These are phyloP conservation scores for Euthynnus affinis DNA, from an alignment of 2,797 vertebrate genomes.

Conservation along the genomic window DNA sequence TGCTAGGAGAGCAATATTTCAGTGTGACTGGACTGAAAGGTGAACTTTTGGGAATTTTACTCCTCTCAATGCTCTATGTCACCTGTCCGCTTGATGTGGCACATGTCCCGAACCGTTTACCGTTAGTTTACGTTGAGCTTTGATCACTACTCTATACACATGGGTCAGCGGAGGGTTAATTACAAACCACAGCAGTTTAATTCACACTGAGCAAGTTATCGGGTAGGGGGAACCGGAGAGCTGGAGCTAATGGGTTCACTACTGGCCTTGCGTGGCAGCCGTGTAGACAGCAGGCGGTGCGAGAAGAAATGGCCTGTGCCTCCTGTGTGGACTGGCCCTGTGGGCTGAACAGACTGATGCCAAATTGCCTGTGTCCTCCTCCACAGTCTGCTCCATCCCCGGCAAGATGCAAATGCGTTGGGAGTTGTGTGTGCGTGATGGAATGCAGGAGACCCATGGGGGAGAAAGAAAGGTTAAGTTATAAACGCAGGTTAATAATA, in stretches of 20 bases:
- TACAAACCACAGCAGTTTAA: conserved; percentile 34
- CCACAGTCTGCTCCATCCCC: conserved; percentile 60
- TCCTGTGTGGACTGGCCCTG: conserved; percentile 61
- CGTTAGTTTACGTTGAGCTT: conserved; percentile 21
- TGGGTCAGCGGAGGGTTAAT: conserved; percentile 50
- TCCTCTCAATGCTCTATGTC: conserved; percentile 26
- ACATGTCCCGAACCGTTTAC: conserved; percentile 1
- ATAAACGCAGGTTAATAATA: conserved; percentile 38
- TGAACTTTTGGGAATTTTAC: conserved; percentile 47
- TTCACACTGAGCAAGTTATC: conserved; percentile 41
- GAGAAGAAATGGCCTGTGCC: conserved; percentile 53
- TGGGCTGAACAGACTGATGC: conserved; percentile 73
- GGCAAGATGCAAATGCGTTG: conserved; percentile 43
- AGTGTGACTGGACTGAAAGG: conserved; percentile 39
- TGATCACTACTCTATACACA: conserved; percentile 30
- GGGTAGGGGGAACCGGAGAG: conserved; percentile 16
- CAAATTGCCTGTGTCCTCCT: conserved; percentile 76
- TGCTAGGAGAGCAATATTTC: conserved; percentile 23
- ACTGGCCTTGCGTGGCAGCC: conserved; percentile 47
- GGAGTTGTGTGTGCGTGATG: conserved; percentile 25
- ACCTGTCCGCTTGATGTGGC: conserved; percentile 25
- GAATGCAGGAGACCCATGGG: conserved; percentile 7
- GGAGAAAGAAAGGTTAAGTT: conserved; percentile 7
- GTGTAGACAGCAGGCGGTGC: conserved; percentile 61
- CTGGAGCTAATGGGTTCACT: conserved; percentile 53